Evolutionary conservation across 2,888 invertebrate species (phyloP), one percentile per base, ranked within the genome.

Genomic region (Cosmia trapezina): DNA sequence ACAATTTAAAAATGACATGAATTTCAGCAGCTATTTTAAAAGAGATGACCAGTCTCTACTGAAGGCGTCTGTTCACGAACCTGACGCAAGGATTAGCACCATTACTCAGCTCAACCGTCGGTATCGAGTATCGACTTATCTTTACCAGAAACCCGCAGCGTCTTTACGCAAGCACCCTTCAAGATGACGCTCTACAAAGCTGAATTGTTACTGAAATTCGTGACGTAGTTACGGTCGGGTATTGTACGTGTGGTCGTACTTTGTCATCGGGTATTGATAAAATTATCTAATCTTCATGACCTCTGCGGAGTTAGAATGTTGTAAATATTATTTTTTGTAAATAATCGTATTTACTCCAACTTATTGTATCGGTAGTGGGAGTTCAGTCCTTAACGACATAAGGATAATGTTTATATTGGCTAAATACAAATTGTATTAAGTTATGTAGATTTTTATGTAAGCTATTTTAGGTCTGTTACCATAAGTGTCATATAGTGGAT

Each of bases 401-500:
- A 41, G 19, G 12, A 41, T 57, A 54, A 54, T 59, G 47, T 69
- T 47, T 62, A 60, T 37, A 37, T 37, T 33, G 43, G 45, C n/a
- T 33, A 67, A 59, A 63, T 68, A 54, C 61, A 56, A 70, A 51
- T 62, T 61, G 61, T 80, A 71, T 56, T 64, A 41, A n/a, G n/a
- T 65, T 65, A 62, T 12, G 1, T 45, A 45, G 11, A 49, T 57
- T 67, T 71, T 28, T 51, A 61, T 70, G 74, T 69, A 73, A 70
- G 76, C 33, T 74, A 71, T 57, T 70, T 67, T 83, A 79, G 78
- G 81, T 80, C 76, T 82, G 88, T 89, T 90, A 90, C 85, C 84
- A 83, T 91, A 89, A 90, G 91, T 92, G 91, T 91, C 91, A 91
- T 91, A 91, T 85, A 85, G 85, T 87, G 87, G 85, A 74, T 91